phyloP scores from a whole-genome alignment of 2,113 vertebrate genomes.

The Lamprologus ornatipinnis region DNA sequence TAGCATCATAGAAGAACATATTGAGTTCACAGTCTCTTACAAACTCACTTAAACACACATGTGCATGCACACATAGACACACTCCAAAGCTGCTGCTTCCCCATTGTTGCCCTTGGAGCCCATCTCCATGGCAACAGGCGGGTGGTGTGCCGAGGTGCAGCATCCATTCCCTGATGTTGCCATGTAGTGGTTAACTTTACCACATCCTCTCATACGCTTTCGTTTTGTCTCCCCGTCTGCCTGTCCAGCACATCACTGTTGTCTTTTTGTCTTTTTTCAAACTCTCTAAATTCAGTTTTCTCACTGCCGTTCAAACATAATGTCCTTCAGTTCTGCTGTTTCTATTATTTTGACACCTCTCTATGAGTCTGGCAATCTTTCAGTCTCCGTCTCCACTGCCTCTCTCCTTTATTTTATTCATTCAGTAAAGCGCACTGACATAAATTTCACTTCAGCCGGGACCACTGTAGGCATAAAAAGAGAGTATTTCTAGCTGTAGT shows the following conservation, averaged over 20 bases:
- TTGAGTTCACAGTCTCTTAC: background rate
- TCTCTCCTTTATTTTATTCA: background rate
- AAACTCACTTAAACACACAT: constrained; percentile 9
- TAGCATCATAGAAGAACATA: background rate
- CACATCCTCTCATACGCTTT: constrained; percentile 16
- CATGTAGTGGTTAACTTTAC: constrained; percentile 50
- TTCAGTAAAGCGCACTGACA: background rate
- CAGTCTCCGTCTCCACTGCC: background rate
- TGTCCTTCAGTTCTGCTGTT: background rate
- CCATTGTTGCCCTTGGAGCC: constrained; percentile 53
- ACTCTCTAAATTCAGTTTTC: background rate
- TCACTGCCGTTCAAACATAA: background rate
- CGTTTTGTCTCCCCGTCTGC: background rate
- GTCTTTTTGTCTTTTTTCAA: background rate
- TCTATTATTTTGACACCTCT: background rate
- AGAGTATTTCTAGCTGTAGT: background rate
- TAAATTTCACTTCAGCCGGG: background rate
- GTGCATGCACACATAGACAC: background rate
- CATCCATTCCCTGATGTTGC: constrained; percentile 46
- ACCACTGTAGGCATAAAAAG: background rate
- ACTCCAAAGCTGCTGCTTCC: constrained; percentile 18
- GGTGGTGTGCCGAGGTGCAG: constrained; percentile 44
- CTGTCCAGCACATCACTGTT: background rate
- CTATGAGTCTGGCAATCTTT: background rate
- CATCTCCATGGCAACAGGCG: constrained; percentile 70